These are phyloP conservation scores for Pelodytes ibericus DNA, from an alignment of 2,797 vertebrate genomes.

Conservation along the genomic window DNA sequence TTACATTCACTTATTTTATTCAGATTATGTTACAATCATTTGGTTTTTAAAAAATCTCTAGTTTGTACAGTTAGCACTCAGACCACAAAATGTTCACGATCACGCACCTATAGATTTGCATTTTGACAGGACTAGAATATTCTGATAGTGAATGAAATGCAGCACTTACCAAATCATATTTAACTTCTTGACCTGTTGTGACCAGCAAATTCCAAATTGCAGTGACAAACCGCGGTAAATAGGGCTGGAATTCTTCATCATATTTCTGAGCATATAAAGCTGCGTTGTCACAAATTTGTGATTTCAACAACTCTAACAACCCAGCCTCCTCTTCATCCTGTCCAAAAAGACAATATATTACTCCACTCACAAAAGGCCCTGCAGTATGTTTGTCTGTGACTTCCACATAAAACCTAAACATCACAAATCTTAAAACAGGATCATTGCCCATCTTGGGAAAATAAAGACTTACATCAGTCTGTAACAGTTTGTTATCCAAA, in stretches of 20 bases:
- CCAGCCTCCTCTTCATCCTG: slow-evolving; percentile 98
- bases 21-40: too few relatives aligned
- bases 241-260: slow-evolving; percentile 96
- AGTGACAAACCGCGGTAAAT: slow-evolving; percentile 93
- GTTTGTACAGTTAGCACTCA: too few relatives aligned
- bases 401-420: too few relatives aligned
- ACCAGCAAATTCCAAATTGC: slow-evolving; percentile 98
- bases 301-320: slow-evolving; percentile 93
- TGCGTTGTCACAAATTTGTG: slow-evolving; percentile 98
- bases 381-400: neutral
- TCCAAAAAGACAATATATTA: neutral
- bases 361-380: neutral
- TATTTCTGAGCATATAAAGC: slow-evolving; percentile 98
- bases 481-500: slow-evolving; percentile 96
- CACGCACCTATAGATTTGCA: too few relatives aligned
- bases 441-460: neutral
- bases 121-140: too few relatives aligned
- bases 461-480: slow-evolving; percentile 87
- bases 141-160: too few relatives aligned
- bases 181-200: slow-evolving; percentile 96
- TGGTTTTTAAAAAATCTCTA: too few relatives aligned
- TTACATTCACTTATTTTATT: too few relatives aligned
- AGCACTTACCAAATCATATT: slow-evolving; percentile 93
- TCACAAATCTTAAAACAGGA: too few relatives aligned
- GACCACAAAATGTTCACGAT: too few relatives aligned